Conservation (phyloP, 1,140 invertebrate species). For the Drosophila santomea region DNA sequence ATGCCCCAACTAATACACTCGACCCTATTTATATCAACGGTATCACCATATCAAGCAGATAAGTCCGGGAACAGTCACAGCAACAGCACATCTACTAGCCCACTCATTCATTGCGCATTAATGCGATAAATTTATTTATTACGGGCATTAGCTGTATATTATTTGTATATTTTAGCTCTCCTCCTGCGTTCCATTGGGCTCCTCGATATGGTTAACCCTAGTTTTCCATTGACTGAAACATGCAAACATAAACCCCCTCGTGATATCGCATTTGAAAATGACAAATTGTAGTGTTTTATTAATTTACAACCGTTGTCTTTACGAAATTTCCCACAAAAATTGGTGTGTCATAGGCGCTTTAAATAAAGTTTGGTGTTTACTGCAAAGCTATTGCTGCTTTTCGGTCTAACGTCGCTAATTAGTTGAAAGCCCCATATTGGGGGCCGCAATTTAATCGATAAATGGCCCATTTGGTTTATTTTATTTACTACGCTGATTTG, state of each 20-base stretch:
- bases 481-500: not conserved
- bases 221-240: not conserved
- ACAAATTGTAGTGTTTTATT: conserved; percentile 1
- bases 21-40: conserved; percentile 13
- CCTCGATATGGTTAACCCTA: not conserved
- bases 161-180: conserved; percentile 24
- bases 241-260: not conserved
- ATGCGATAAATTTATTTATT: conserved; percentile 73
- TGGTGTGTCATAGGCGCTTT: too few species aligned
- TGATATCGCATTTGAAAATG: not conserved
- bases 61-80: conserved; percentile 12
- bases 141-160: conserved; percentile 47
- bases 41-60: conserved; percentile 38
- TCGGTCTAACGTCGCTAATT: not conserved
- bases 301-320: not conserved
- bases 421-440: not conserved
- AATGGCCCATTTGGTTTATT: not conserved
- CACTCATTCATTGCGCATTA: conserved; percentile 65
- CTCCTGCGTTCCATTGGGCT: not conserved
- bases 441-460: not conserved
- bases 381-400: not conserved
- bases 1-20: not conserved
- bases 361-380: not conserved
- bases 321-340: too few species aligned
- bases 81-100: conserved; percentile 1